These are phyloP conservation scores for Spatulosminthurus flaviceps DNA, from an alignment of 2,888 invertebrate species.

Conservation along the genomic window DNA sequence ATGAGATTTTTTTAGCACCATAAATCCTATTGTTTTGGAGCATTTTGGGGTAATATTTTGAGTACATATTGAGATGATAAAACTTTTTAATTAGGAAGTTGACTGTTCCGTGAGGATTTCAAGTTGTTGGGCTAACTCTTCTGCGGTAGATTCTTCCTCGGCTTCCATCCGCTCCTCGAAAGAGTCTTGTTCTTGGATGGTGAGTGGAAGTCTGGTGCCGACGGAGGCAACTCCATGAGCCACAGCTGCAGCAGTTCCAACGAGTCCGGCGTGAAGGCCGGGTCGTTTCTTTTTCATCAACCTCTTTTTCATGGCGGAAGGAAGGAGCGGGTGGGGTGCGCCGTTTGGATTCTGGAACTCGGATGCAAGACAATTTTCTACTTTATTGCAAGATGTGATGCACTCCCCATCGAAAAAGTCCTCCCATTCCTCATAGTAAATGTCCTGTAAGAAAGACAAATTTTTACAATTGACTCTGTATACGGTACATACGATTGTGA, in stretches of 20 bases:
- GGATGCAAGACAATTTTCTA: slow-evolving; percentile 64
- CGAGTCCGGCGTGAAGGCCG: slow-evolving; percentile 58
- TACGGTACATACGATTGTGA: too few relatives aligned
- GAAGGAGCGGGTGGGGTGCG: not conserved
- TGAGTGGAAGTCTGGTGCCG: slow-evolving; percentile 15
- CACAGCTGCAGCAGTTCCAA: slow-evolving; percentile 58
- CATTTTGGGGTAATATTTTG: not conserved
- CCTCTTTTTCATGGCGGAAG: slow-evolving; percentile 69
- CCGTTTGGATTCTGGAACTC: slow-evolving; percentile 65
- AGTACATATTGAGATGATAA: not conserved
- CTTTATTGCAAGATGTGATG: slow-evolving; percentile 86
- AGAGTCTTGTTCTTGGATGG: slow-evolving; percentile 9
- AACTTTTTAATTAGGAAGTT: not conserved
- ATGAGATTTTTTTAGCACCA: too few relatives aligned
- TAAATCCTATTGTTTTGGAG: too few relatives aligned
- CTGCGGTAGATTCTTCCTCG: too few relatives aligned
- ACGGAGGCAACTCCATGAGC: slow-evolving; percentile 58
- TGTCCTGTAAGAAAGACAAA: slow-evolving; percentile 54
- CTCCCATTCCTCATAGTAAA: slow-evolving; percentile 63
- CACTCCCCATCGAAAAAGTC: slow-evolving; percentile 70
- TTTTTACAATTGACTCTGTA: too few relatives aligned
- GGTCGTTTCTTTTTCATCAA: slow-evolving; percentile 72
- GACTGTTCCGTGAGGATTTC: not conserved
- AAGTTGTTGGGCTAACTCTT: not conserved
- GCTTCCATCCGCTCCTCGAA: not conserved